Conservation (phyloP, 2,113 vertebrate genomes). For the Buteo buteo region DNA sequence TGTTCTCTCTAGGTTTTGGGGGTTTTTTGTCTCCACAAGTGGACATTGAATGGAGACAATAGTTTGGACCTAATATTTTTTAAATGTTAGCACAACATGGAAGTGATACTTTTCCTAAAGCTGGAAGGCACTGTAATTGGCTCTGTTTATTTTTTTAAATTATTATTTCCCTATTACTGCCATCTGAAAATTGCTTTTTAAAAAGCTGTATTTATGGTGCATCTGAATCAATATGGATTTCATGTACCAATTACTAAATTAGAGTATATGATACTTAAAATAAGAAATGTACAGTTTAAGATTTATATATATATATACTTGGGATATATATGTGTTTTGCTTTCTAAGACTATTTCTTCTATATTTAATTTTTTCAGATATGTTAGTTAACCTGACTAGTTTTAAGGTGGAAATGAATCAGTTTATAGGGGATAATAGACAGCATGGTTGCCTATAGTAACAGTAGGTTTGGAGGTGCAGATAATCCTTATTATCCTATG, state of each 20-base stretch:
- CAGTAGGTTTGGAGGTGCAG: neutral
- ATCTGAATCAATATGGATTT: slow-evolving; percentile 43
- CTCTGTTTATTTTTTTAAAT: slow-evolving; percentile 32
- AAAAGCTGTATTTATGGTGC: neutral
- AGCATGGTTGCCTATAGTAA: neutral
- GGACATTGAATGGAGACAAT: neutral
- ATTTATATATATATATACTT: neutral
- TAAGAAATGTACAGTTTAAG: neutral
- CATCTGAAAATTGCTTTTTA: slow-evolving; percentile 16
- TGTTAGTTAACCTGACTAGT: neutral
- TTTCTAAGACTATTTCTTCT: neutral
- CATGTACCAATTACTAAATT: neutral
- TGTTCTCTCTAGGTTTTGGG: neutral
- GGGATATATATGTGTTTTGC: neutral
- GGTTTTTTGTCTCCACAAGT: neutral
- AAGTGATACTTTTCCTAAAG: slow-evolving; percentile 40
- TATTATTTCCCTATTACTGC: slow-evolving; percentile 33
- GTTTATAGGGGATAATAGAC: neutral
- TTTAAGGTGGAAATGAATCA: neutral
- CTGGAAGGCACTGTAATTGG: slow-evolving; percentile 38
- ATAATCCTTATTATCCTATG: neutral
- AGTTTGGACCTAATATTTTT: slow-evolving; percentile 30
- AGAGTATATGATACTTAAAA: neutral
- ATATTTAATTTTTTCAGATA: neutral
- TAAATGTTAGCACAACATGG: slow-evolving; percentile 14